Evolutionary conservation across 2,888 invertebrate genomes (phyloP).

Genomic region (Drosophila lutescens): DNA sequence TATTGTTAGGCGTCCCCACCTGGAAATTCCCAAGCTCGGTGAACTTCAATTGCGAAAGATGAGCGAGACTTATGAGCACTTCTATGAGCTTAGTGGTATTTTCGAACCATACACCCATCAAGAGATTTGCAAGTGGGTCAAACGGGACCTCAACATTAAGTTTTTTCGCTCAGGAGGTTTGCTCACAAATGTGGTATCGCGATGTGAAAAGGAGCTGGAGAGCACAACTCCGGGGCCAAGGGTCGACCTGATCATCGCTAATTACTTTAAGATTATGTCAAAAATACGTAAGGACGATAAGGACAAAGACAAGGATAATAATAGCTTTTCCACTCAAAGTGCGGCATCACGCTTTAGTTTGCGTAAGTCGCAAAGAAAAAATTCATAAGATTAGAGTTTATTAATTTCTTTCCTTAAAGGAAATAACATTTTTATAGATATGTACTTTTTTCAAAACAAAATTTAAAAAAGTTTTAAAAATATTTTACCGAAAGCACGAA

Average conservation of each 20-base stretch:
- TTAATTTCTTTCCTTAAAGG: too few relatives aligned
- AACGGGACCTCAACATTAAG: constrained; percentile 58
- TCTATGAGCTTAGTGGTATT: constrained; percentile 59
- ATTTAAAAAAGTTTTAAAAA: too few relatives aligned
- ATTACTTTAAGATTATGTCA: constrained; percentile 22
- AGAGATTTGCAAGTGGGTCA: constrained; percentile 70
- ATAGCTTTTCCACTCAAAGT: too few relatives aligned
- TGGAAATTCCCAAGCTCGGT: constrained; percentile 70
- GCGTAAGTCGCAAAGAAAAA: too few relatives aligned
- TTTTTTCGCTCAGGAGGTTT: constrained; percentile 62
- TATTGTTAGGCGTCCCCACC: constrained; percentile 71
- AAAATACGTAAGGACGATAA: constrained; percentile 23
- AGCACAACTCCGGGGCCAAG: constrained; percentile 30
- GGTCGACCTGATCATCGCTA: constrained; percentile 53
- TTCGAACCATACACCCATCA: constrained; percentile 48
- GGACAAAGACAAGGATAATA: too few relatives aligned
- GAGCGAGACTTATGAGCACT: constrained; percentile 62
- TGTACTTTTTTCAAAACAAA: too few relatives aligned
- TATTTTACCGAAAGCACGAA: neutral
- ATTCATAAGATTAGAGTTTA: too few relatives aligned
- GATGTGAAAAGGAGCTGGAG: constrained; percentile 52
- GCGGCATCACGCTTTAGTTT: too few relatives aligned
- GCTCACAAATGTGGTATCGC: constrained; percentile 55
- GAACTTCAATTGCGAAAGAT: constrained; percentile 52
- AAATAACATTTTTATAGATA: too few relatives aligned